Percentiles rank a stretch among this genome's conserved stretches.
Evolutionary conservation across 2,888 invertebrate genomes (phyloP).

Genomic region (Tupiocoris notatus): DNA sequence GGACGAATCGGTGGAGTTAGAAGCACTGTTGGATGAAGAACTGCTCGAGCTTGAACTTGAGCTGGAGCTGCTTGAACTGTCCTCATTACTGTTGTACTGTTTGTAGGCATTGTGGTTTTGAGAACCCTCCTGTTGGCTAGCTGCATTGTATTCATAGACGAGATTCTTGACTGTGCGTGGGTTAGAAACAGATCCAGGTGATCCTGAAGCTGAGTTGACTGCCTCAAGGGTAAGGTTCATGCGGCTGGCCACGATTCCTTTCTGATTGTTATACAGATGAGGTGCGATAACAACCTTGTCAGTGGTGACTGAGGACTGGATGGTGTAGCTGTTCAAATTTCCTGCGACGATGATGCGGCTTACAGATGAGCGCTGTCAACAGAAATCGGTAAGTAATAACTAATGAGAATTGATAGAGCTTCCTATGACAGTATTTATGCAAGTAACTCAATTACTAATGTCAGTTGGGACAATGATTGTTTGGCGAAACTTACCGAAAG

Average conservation of each 20-base stretch:
- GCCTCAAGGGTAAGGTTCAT: constrained; percentile 58
- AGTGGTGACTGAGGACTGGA: constrained; percentile 65
- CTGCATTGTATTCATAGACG: constrained; percentile 58
- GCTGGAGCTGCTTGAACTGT: constrained; percentile 12
- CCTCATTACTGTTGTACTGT: constrained; percentile 12
- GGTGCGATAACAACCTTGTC: constrained; percentile 54
- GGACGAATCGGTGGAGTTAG: constrained; percentile 46
- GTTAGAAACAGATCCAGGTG: constrained; percentile 56
- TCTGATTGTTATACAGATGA: constrained; percentile 59
- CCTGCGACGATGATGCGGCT: constrained; percentile 62
- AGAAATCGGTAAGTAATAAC: no score
- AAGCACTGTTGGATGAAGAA: neutral
- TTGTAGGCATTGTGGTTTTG: constrained; percentile 29
- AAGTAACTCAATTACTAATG: no score
- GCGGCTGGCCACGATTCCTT: constrained; percentile 63
- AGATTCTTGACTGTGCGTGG: constrained; percentile 58
- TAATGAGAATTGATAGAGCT: no score
- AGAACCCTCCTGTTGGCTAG: constrained; percentile 51
- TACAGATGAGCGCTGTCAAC: constrained; percentile 59
- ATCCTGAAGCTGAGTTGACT: constrained; percentile 53
- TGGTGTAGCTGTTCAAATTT: constrained; percentile 59
- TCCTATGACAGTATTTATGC: no score
- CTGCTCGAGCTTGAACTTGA: neutral
- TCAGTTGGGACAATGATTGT: neutral
- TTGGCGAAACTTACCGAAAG: constrained; percentile 54